Conservation (phyloP, 2,113 vertebrate species). For the Polypterus senegalus region DNA sequence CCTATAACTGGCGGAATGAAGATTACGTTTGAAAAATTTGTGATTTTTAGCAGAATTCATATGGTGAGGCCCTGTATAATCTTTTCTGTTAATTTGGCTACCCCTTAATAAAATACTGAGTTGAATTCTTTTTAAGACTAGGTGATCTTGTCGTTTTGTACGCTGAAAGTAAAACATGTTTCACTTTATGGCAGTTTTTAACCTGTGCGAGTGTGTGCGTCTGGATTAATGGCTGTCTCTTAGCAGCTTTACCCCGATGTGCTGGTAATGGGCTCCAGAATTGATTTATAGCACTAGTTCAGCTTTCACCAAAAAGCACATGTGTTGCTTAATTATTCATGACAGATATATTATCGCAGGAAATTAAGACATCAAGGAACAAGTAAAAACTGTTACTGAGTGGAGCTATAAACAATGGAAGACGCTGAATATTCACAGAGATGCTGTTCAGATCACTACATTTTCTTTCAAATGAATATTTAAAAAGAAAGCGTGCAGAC, state of each 20-base stretch:
- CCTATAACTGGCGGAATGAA: no score
- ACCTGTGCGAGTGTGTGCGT: no score
- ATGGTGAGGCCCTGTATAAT: no score
- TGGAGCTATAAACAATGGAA: conserved; percentile 34
- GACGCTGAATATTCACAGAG: conserved; percentile 19
- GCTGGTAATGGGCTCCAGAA: conserved; percentile 32
- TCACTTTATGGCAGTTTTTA: no score
- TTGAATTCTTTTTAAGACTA: no score
- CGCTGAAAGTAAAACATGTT: no score
- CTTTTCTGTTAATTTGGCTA: no score
- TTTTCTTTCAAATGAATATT: background rate
- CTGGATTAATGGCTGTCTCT: conserved; percentile 23
- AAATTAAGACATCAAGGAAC: conserved; percentile 48
- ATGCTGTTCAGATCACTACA: conserved; percentile 8
- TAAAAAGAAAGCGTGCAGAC: conserved; percentile 25
- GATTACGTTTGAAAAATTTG: no score
- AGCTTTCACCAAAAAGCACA: conserved; percentile 42
- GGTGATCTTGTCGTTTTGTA: no score
- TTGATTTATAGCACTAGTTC: conserved; percentile 45
- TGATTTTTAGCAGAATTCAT: no score
- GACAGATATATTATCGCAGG: conserved; percentile 47
- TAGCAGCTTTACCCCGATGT: conserved; percentile 15
- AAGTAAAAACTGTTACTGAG: conserved; percentile 42
- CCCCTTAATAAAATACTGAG: no score
- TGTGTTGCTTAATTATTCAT: conserved; percentile 50